Base-by-base conservation (phyloP, 2,113 vertebrate species). In the Cranoglanis bouderius region DNA sequence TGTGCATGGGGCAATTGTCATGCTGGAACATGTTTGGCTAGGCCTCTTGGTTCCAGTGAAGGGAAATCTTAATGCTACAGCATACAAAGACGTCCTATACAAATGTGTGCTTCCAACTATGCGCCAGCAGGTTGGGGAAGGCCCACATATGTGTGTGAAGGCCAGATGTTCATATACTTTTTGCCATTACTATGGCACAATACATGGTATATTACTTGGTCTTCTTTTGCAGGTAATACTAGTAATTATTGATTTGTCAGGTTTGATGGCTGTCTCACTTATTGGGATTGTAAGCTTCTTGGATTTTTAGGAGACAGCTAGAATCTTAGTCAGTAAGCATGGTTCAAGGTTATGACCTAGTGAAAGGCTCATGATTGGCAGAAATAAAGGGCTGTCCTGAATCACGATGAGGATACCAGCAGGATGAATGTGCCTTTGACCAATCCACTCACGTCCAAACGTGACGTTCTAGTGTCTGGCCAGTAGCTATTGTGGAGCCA, bases 361-460 rank as follows among this genome's bases (percentile, higher is more conserved):
- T 61, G 32, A 26, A 85, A 38, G 14, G 49, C 49, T 53, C 59
- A 46, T 38, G 46, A 72, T 10, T 75, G 38, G 24, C 53, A 57
- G 32, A 55, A 85, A 26, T 26, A 18, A 55, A 55, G 63, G 49
- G 51, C 13, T 67, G 24, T 43, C 43, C 43, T 67, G 21, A 74
- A 53, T 43, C 35, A 38, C 87, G 32, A 86, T 78, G 82, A 87
- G 82, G 84, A 65, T 84, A 77, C 65, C 46, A 43, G 49, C 26
- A 8, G 43, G 67, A 61, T 87, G 49, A 88, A 84, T 87, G 55
- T 3, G 49, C 35, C 59, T 72, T 84, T 88, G 88, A 90, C 89
- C 84, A 51, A 29, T 75, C 61, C 61, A 53, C 24, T 84, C 61
- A 77, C 59, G 51, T 51, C 70, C 53, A 35, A 81, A 59, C 43